Conservation (phyloP, 2,888 invertebrate species). For the Mesorhabditis belari region DNA sequence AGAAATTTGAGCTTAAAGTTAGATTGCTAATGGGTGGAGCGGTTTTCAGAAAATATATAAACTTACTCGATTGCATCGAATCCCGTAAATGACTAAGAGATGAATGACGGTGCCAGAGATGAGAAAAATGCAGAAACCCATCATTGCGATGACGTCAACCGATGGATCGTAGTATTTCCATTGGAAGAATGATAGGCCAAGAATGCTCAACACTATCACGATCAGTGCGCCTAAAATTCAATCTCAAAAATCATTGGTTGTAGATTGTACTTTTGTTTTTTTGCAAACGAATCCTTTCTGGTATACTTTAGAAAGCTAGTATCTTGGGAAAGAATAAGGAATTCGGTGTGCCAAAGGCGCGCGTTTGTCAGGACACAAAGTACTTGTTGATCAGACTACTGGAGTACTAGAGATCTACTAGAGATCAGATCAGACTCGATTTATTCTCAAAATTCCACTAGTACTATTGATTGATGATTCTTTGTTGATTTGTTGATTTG, state of each 20-base stretch:
- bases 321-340: too few relatives aligned
- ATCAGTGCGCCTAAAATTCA: background rate
- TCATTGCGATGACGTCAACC: constrained; percentile 9
- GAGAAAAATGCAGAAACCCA: constrained; percentile 15
- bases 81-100: constrained; percentile 13
- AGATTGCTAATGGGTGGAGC: background rate
- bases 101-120: constrained; percentile 15
- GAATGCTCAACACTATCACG: background rate
- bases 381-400: too few relatives aligned
- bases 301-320: background rate
- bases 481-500: too few relatives aligned
- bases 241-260: background rate
- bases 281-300: background rate
- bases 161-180: background rate
- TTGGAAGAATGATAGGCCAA: background rate
- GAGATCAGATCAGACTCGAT: too few relatives aligned
- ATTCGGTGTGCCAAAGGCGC: too few relatives aligned
- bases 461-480: too few relatives aligned
- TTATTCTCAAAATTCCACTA: too few relatives aligned
- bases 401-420: too few relatives aligned
- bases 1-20: too few relatives aligned
- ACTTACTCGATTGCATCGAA: constrained; percentile 12
- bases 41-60: background rate
- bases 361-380: too few relatives aligned
- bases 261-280: background rate